Base-by-base conservation (phyloP, 64 coral and sea anemone species). In the Pachyseris speciosa region DNA sequence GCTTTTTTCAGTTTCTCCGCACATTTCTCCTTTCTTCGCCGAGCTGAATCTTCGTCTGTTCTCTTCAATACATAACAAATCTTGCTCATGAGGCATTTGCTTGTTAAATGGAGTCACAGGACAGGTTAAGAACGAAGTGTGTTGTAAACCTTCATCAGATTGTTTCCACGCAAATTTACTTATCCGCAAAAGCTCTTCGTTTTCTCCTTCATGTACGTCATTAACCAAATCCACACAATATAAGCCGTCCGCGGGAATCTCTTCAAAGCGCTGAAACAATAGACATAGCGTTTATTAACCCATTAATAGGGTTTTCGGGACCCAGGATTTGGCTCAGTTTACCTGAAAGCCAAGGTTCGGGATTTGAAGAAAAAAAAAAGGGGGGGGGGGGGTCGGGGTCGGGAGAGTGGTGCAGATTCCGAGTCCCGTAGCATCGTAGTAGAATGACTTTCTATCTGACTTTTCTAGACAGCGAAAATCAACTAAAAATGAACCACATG, bases 181-280 rank as follows among this genome's bases (percentile, higher is more conserved):
- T 52, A 95, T 78, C 4, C 74, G 64, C 48, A 72, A 95, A 57
- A 64, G 37, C 22, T 67, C 13, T 4, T 52, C 28, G 15, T 34
- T 22, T 19, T 38, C 73, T 24, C 42, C 22, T 27, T 88, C 31
- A 24, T 17, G 40, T 45, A 51, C 36, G 8, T 31, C 19, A 61
- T 9, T 61, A 20, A 37, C 19, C 27, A 93, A 87, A 40, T 99
- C 94, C 25, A 99, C 28, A 24, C 93, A 95, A 69, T 95, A 99
- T 22, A 99, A 44, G 27, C 97, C 97, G 91, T 95, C 86, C 41
- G 97, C 97, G 28, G 97, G 94, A 28, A 99, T 27, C 57, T 99
- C 94, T 77, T 93, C 80, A 87, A 81, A 95, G n/a, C 41, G 44
- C 97, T 99, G 72, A 31, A 93, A 90, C 20, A 84, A 17, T 73